phyloP scores from a whole-genome alignment of 2,797 vertebrate species.

The Anguilla megastoma region DNA sequence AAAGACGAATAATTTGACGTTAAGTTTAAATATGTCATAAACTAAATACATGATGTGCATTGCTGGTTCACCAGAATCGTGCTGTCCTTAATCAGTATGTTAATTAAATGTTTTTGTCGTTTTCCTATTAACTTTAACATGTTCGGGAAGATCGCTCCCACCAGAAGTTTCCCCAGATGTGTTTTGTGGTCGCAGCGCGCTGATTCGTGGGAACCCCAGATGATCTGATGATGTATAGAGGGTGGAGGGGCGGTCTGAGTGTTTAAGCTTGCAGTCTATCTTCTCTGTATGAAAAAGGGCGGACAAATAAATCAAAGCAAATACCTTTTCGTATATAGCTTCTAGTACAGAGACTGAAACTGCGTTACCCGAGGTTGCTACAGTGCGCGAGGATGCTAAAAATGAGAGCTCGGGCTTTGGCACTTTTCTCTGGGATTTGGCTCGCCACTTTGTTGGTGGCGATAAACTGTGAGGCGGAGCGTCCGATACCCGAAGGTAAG shows the following conservation, averaged over 20 bases:
- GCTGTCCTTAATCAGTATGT: not conserved
- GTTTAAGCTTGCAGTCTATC: not conserved
- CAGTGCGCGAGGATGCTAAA: slow-evolving; percentile 22
- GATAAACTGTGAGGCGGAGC: slow-evolving; percentile 50
- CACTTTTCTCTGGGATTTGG: slow-evolving; percentile 34
- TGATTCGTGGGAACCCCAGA: slow-evolving; percentile 17
- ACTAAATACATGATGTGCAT: not conserved
- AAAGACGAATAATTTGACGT: not conserved
- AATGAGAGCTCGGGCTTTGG: slow-evolving; percentile 49
- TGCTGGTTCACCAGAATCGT: not conserved
- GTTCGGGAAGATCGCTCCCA: not conserved
- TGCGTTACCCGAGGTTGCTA: not conserved
- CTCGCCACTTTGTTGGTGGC: slow-evolving; percentile 31
- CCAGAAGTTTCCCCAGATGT: slow-evolving; percentile 15
- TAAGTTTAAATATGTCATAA: not conserved
- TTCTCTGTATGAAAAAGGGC: not conserved
- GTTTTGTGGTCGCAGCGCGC: not conserved
- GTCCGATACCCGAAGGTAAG: slow-evolving; percentile 60
- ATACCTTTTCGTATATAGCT: not conserved
- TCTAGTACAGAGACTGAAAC: not conserved
- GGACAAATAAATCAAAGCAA: not conserved
- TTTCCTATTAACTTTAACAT: slow-evolving; percentile 12
- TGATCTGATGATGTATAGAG: slow-evolving; percentile 1
- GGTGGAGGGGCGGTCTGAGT: slow-evolving; percentile 21
- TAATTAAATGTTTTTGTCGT: slow-evolving; percentile 9